Base-by-base conservation (phyloP, 2,797 vertebrate genomes). In the Forpus xanthops region DNA sequence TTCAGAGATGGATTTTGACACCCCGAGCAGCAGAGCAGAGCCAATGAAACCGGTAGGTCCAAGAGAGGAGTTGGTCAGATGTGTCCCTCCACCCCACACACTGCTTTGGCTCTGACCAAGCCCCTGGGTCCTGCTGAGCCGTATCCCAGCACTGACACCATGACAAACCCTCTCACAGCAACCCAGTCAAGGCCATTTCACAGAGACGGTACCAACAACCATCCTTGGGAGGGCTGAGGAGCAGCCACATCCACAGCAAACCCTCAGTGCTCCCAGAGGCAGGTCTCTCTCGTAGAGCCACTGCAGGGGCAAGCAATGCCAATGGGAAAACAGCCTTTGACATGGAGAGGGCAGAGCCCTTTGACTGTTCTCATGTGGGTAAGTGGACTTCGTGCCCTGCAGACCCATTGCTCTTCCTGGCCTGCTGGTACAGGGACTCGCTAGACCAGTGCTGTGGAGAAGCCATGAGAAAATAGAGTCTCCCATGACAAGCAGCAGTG, bases 301-400 rank as follows among this genome's bases (percentile, higher is more conserved):
- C 52, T 11, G 8, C 1, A 1, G 41, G 37, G 53, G 23, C 4
- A 17, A 67, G 56, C 1, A 3, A 24, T 1, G 14, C 16, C 3
- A 2, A 11, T 1, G 23, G 72, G 50, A 45, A 44, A 74, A 25
- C 23, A 70, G 53, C 75, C 44, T 39, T 66, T 27, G 56, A 7
- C 16, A 6, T 0, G 8, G 53, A 68, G 58, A 67, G 19, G 47
- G 52, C 65, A 56, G 25, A 80, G 47, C 18, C 47, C n/a, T 71
- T 64, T 44, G 66, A 4, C 39, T 5, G 0, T 11, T 33, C 79
- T 74, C 35, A 1, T 1, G 8, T 6, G 87, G 41, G 13, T 5
- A 73, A 11, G 50, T 49, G 70, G 49, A 7, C 72, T 56, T 16
- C 21, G 6, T 25, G 28, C 66, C 67, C 44, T 2, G 1, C 3